Evolutionary conservation across 2,888 invertebrate species (phyloP).

Genomic region (Sarcophaga caerulescens): DNA sequence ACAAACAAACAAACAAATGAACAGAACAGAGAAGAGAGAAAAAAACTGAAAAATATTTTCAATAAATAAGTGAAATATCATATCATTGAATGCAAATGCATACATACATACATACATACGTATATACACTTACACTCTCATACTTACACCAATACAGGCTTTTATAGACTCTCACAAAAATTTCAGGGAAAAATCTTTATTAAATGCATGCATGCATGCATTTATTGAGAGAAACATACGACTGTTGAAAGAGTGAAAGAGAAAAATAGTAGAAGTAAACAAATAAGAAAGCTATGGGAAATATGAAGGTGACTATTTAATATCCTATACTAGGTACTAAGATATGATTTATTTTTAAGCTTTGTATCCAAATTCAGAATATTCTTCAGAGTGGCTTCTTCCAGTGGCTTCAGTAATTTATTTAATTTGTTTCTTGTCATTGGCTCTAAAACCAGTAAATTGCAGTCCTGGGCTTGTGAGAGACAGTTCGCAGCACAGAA

Average conservation of each 20-base stretch:
- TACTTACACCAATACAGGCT: neutral
- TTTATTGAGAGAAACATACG: neutral
- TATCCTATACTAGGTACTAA: no score
- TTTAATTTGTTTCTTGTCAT: no score
- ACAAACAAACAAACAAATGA: slow-evolving; percentile 22
- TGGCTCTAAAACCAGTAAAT: no score
- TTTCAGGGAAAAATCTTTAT: slow-evolving; percentile 19
- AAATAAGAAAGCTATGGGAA: neutral
- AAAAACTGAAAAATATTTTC: slow-evolving; percentile 61
- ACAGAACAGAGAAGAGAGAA: neutral
- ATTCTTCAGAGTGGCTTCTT: no score
- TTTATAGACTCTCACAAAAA: neutral
- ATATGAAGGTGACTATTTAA: no score
- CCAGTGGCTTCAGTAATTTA: no score
- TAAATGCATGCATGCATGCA: slow-evolving; percentile 38
- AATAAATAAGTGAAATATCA: slow-evolving; percentile 69
- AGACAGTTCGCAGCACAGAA: no score
- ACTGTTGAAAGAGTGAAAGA: neutral
- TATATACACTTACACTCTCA: slow-evolving; percentile 1
- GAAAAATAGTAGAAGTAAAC: neutral
- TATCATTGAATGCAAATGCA: slow-evolving; percentile 62
- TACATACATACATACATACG: neutral
- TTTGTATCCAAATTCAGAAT: no score
- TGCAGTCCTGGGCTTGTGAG: no score
- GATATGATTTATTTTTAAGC: no score